Base-by-base conservation (phyloP, 2,113 vertebrate species). In the Lasiurus cinereus region DNA sequence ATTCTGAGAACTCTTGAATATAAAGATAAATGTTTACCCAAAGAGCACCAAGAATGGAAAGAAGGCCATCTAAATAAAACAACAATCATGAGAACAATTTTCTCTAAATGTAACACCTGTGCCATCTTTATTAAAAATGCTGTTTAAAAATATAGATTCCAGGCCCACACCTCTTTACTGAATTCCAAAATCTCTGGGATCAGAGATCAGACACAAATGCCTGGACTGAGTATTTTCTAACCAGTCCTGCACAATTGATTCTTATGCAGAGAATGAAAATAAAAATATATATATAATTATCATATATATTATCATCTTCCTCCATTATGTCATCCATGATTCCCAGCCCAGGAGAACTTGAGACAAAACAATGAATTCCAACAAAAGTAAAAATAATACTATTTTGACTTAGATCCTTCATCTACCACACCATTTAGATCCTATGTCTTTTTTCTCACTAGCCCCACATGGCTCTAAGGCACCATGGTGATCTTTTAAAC, bases 91-190 rank as follows among this genome's bases (percentile, higher is more conserved):
- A 64, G 8, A n/a, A 11, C 2, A 59, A 39, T 5, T 29, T 77
- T 88, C 67, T 88, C 48, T 64, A 89, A 83, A 66, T 48, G 3
- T 54, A 48, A 94, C n/a, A 62, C 0, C 0, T n/a, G 3, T 0
- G 18, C 13, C 10, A 74, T 46, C 9, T 86, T 83, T 80, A 92
- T 54, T 69, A 79, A 15, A 88, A 15, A 80, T 46, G 3, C 19
- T 52, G 74, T 59, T 78, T 14, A 31, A 87, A 93, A 91, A 70
- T 33, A 87, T 19, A 52, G 11, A 91, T 91, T 74, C 82, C 10
- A 84, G 14, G 59, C 33, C 24, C 33, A n/a, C 10, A 22, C 2
- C 12, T 13, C 10, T 83, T 90, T 62, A 83, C 27, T 31, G 29
- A 89, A 70, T 3, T 83, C 64, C 22, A 59, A 8, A 69, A 62